Percentiles rank a stretch among this genome's conserved stretches.
phyloP scores from a whole-genome alignment of 2,888 invertebrate genomes.

The Sycophila texana region DNA sequence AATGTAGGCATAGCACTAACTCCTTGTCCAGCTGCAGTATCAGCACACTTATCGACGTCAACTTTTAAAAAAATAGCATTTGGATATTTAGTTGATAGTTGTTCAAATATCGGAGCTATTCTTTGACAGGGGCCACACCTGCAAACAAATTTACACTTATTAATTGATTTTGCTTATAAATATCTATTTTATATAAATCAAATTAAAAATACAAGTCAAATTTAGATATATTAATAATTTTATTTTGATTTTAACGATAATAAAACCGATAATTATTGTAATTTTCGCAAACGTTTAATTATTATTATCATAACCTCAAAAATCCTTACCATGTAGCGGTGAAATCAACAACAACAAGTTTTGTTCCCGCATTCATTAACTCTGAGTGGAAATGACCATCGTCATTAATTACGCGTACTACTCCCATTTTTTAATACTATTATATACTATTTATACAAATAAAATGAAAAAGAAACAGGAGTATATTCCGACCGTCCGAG shows the following conservation, averaged over 20 bases:
- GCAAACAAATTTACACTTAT: slow-evolving; percentile 57
- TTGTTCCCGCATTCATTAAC: slow-evolving; percentile 89
- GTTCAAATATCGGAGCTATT: slow-evolving; percentile 95
- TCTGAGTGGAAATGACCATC: slow-evolving; percentile 91
- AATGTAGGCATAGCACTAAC: slow-evolving; percentile 99
- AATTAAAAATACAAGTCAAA: slow-evolving; percentile 11
- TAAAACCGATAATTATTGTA: neutral
- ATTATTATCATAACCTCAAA: slow-evolving; percentile 38
- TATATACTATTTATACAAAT: slow-evolving; percentile 7
- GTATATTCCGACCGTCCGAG: neutral
- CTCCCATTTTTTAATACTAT: slow-evolving; percentile 75
- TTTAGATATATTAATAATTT: neutral
- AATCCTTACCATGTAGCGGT: slow-evolving; percentile 91
- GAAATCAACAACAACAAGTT: slow-evolving; percentile 95
- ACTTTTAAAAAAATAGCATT: slow-evolving; percentile 95
- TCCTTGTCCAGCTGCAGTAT: slow-evolving; percentile 90
- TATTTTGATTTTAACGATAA: neutral
- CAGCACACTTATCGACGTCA: slow-evolving; percentile 95
- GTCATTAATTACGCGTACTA: slow-evolving; percentile 82
- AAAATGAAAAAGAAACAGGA: slow-evolving; percentile 7
- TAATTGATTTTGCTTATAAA: neutral
- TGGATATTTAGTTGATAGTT: slow-evolving; percentile 90
- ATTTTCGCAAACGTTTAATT: slow-evolving; percentile 27
- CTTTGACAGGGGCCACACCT: slow-evolving; percentile 98
- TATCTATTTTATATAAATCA: neutral